Conservation (phyloP, 2,888 invertebrate genomes). For the Onthophagus sagittarius region DNA sequence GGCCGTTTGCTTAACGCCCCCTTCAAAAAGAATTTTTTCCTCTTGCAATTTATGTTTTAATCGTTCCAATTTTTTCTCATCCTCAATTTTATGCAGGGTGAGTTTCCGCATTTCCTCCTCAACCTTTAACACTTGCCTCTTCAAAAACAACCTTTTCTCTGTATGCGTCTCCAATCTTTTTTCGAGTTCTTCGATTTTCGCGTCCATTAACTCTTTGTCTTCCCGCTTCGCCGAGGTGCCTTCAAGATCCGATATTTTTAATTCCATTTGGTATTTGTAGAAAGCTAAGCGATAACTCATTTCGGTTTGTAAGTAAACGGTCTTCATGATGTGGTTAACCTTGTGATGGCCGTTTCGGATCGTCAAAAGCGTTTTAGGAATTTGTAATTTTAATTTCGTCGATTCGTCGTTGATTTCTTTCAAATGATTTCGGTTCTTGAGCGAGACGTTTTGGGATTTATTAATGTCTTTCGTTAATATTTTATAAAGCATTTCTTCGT, state of each 20-base stretch:
- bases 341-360: background rate
- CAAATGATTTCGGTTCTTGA: too few relatives aligned
- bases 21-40: background rate
- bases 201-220: background rate
- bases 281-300: background rate
- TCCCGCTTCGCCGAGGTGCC: background rate
- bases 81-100: background rate
- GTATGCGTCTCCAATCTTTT: background rate
- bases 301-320: background rate
- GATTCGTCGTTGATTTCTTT: too few relatives aligned
- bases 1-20: background rate
- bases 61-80: background rate
- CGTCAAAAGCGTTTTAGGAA: background rate
- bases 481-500: too few relatives aligned
- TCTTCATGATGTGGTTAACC: background rate
- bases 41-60: background rate
- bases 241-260: background rate
- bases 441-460: too few relatives aligned
- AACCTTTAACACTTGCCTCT: background rate
- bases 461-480: too few relatives aligned
- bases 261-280: background rate
- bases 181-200: background rate
- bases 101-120: background rate
- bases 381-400: background rate
- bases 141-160: background rate